Percentiles rank a stretch among this genome's conserved stretches.
These are phyloP conservation scores for Pyrocephalus nanus DNA, from an alignment of 2,797 vertebrate genomes.

Conservation along the genomic window DNA sequence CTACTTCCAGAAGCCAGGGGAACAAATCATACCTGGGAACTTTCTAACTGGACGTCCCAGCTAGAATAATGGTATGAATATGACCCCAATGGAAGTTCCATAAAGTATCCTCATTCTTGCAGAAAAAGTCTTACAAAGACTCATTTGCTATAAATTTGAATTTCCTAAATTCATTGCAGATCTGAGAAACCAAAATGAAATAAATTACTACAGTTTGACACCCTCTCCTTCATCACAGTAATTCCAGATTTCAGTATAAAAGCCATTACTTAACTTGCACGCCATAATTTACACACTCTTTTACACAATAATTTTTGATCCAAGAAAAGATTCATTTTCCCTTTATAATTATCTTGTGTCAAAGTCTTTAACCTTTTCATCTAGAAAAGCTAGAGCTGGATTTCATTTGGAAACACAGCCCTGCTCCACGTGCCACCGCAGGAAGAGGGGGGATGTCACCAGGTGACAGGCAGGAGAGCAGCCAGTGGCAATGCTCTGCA, in stretches of 20 bases:
- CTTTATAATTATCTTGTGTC: constrained; percentile 59
- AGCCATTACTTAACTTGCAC: constrained; percentile 60
- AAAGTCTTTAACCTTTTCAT: constrained; percentile 68
- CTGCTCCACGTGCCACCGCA: fast-evolving
- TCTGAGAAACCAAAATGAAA: constrained; percentile 67
- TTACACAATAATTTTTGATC: constrained; percentile 66
- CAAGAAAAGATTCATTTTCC: constrained; percentile 64
- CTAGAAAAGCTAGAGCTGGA: constrained; percentile 36
- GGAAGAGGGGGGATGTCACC: background rate
- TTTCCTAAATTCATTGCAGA: constrained; percentile 62
- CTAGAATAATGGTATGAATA: constrained; percentile 57
- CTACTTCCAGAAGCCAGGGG: constrained; percentile 39
- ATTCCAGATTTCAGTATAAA: constrained; percentile 66
- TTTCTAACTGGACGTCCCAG: constrained; percentile 43
- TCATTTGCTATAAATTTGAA: constrained; percentile 62
- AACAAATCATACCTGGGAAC: constrained; percentile 53
- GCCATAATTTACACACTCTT: constrained; percentile 69
- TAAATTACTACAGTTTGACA: constrained; percentile 65
- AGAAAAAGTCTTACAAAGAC: constrained; percentile 54
- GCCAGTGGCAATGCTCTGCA: background rate
- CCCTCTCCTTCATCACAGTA: constrained; percentile 58
- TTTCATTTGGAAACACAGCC: constrained; percentile 25
- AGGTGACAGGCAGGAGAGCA: background rate
- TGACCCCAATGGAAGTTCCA: constrained; percentile 25
- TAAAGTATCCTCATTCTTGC: constrained; percentile 50